Evolutionary conservation across 1,140 invertebrate genomes (phyloP).

Genomic region (Zaprionus ornatus): DNA sequence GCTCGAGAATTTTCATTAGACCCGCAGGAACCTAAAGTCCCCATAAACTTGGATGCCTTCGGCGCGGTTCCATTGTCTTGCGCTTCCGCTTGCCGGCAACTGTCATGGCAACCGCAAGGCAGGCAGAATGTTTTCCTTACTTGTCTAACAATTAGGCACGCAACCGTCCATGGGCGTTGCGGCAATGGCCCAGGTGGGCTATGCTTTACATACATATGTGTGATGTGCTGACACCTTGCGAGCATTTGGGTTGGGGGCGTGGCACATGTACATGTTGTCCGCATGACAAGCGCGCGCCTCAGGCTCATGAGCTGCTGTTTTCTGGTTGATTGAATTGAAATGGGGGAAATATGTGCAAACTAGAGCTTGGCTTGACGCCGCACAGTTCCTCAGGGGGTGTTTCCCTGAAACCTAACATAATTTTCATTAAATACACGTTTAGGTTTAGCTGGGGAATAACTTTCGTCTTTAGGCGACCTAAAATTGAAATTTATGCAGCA

Average conservation of each 20-base stretch:
- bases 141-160: slow-evolving; percentile 69
- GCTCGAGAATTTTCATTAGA: slow-evolving; percentile 12
- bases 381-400: slow-evolving; percentile 8
- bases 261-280: slow-evolving; percentile 45
- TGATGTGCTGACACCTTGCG: slow-evolving; percentile 61
- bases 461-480: not conserved
- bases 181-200: slow-evolving; percentile 42
- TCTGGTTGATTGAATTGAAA: slow-evolving; percentile 73
- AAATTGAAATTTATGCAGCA: slow-evolving; percentile 1
- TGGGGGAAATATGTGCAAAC: slow-evolving; percentile 31
- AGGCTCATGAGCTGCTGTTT: slow-evolving; percentile 50
- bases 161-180: slow-evolving; percentile 40
- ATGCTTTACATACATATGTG: slow-evolving; percentile 18
- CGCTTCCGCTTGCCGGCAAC: slow-evolving; percentile 8
- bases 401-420: not conserved
- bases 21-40: slow-evolving; percentile 13
- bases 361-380: slow-evolving; percentile 13
- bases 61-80: slow-evolving; percentile 5
- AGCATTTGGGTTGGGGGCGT: slow-evolving; percentile 20
- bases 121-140: slow-evolving; percentile 42
- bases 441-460: not conserved
- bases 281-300: slow-evolving; percentile 50
- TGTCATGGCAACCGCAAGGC: slow-evolving; percentile 43
- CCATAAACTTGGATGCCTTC: slow-evolving; percentile 15
- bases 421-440: not conserved